Conservation (phyloP, 2,888 invertebrate species). For the Meghimatium bilineatum region DNA sequence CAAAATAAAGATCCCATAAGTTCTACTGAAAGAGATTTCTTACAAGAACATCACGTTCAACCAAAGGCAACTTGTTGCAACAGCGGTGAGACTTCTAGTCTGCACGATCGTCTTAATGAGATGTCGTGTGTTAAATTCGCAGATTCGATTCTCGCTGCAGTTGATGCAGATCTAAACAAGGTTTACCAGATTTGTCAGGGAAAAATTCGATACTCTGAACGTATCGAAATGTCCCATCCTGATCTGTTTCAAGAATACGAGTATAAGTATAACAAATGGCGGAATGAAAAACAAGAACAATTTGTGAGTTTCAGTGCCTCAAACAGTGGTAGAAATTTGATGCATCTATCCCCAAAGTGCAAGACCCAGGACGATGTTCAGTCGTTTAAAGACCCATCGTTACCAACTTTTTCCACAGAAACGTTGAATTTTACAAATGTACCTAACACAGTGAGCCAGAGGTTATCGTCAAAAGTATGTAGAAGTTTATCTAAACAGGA, state of each 20-base stretch:
- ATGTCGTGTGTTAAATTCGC: constrained; percentile 46
- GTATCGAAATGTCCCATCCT: constrained; percentile 10
- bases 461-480: no score
- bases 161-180: constrained; percentile 17
- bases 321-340: no score
- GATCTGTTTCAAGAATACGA: neutral
- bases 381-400: no score
- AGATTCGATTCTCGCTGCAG: constrained; percentile 43
- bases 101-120: neutral
- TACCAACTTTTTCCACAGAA: no score
- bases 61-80: neutral
- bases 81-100: neutral
- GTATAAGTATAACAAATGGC: no score
- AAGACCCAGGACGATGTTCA: no score
- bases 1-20: neutral
- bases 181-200: constrained; percentile 43
- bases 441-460: no score
- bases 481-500: no score
- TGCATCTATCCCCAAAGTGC: no score
- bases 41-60: neutral
- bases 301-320: no score
- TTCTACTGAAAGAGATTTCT: neutral
- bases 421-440: no score
- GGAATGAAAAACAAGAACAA: no score
- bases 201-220: constrained; percentile 42